Evolutionary conservation across 2,888 invertebrate genomes (phyloP), one percentile per base, ranked within the genome.

Genomic region (Acanthacorydalis orientalis): DNA sequence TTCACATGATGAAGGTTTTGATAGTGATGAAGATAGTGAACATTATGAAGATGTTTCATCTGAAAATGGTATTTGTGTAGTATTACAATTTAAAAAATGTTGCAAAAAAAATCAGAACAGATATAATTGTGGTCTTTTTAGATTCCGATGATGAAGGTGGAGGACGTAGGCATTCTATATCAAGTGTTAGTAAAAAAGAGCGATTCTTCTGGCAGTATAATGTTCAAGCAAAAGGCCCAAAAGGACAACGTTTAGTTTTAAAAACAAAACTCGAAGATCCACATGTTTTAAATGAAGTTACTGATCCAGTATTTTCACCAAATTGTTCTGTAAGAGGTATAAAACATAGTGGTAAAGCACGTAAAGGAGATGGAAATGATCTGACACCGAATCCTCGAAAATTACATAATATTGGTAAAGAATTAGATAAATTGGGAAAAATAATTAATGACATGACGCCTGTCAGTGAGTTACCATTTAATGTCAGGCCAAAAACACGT

Each of bases 151-250:
- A 68, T 45, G 73, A 80, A 54, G 79, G 80, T 46, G 53, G 56
- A 45, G 53, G 23, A 23, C 72, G 60, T 9, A 52, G 52, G 15
- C 51, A 52, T 51, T 38, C 44, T 8, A 44, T 16, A 23, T 47
- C 49, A 38, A 47, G 53, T 44, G 53, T 54, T 47, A 57, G 56
- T 45, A 88, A 86, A 64, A 86, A 82, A 56, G 90, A 91, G 60
- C 75, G 83, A 51, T 95, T 76, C 67, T 96, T 97, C 64, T 97
- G 97, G 96, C 96, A 96, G 64, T 97, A 97, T 65, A 97, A 97
- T 70, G 91, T 95, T 1, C 96, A 96, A 68, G 88, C 95, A 1
- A 93, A 97, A 68, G 95, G 97, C 1, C 93, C 96, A 6, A 93
- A 97, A 69, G 93, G 95, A 39, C 90, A 92, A 64, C 73, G 91